Conservation (phyloP, 2,113 vertebrate species). For the Sisor rabdophorus region DNA sequence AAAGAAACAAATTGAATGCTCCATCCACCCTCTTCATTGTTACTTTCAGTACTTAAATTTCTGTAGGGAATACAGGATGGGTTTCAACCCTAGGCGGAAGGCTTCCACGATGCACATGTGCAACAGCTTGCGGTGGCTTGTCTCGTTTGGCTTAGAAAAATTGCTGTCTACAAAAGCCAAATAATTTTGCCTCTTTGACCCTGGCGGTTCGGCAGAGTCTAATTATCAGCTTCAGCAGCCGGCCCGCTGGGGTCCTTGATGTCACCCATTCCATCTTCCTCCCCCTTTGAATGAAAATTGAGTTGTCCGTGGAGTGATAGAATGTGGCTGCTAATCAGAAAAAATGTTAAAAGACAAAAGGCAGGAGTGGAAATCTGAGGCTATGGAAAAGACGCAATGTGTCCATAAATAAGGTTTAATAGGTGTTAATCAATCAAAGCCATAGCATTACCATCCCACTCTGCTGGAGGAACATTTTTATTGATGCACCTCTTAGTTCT, state of each 20-base stretch:
- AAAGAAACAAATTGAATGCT: slow-evolving; percentile 80
- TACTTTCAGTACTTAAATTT: slow-evolving; percentile 77
- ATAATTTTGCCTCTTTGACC: slow-evolving; percentile 76
- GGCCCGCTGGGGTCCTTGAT: slow-evolving; percentile 64
- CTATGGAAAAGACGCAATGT: slow-evolving; percentile 22
- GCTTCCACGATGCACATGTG: slow-evolving; percentile 68
- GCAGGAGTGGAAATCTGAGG: slow-evolving; percentile 38
- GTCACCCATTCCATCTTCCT: slow-evolving; percentile 66
- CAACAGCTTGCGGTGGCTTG: slow-evolving; percentile 82
- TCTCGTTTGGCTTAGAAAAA: slow-evolving; percentile 85
- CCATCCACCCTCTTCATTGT: slow-evolving; percentile 65
- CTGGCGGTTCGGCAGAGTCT: slow-evolving; percentile 76
- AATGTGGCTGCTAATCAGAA: slow-evolving; percentile 68
- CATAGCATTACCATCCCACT: not conserved
- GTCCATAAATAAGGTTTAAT: not conserved
- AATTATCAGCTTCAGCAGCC: slow-evolving; percentile 81
- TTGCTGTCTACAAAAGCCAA: slow-evolving; percentile 85
- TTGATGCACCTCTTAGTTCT: slow-evolving; percentile 16
- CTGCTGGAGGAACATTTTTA: not conserved
- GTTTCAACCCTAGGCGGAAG: slow-evolving; percentile 58
- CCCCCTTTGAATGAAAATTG: slow-evolving; percentile 68
- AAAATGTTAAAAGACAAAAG: slow-evolving; percentile 60
- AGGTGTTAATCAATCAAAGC: not conserved
- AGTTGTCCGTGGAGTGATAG: slow-evolving; percentile 73
- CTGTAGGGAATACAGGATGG: slow-evolving; percentile 74